A percentile compares a stretch with the other conserved stretches of the same genome.
phyloP scores from a whole-genome alignment of 2,888 invertebrate genomes.

The Chromoteleia sp. region DNA sequence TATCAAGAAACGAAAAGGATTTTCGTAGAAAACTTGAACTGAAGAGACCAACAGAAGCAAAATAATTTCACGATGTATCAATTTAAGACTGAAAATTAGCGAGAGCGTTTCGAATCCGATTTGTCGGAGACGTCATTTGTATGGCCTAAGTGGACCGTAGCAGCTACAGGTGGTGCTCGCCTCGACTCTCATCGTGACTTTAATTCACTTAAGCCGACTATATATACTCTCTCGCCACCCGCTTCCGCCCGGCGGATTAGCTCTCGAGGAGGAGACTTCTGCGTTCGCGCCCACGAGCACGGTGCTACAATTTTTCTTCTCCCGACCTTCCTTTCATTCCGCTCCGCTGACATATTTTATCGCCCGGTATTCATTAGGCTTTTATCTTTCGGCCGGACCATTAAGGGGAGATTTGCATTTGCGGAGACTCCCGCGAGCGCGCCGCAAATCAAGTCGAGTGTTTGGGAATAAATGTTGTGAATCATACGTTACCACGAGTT shows the following conservation, averaged over 20 bases:
- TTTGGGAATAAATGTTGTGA: slow-evolving; percentile 15
- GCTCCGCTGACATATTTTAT: slow-evolving; percentile 16
- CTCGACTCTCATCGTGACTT: slow-evolving; percentile 69
- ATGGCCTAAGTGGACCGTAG: slow-evolving; percentile 43
- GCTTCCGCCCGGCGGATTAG: slow-evolving; percentile 16
- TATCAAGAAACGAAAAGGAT: no score
- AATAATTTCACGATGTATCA: not conserved
- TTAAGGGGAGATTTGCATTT: slow-evolving; percentile 28
- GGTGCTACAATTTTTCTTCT: slow-evolving; percentile 15
- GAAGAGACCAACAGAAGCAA: no score
- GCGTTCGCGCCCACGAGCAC: slow-evolving; percentile 2
- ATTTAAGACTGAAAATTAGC: slow-evolving; percentile 19
- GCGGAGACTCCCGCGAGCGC: not conserved
- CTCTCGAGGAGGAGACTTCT: slow-evolving; percentile 11
- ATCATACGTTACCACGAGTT: slow-evolving; percentile 2
- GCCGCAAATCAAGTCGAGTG: slow-evolving; percentile 13
- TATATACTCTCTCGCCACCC: slow-evolving; percentile 39
- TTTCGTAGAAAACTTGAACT: no score
- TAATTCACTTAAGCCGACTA: slow-evolving; percentile 73
- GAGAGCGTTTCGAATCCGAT: slow-evolving; percentile 55
- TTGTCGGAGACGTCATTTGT: slow-evolving; percentile 49
- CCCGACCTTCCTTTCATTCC: not conserved
- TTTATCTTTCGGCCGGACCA: slow-evolving; percentile 23
- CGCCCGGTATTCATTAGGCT: slow-evolving; percentile 34
- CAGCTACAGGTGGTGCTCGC: slow-evolving; percentile 76